Evolutionary conservation across 2,888 invertebrate genomes (phyloP).

Genomic region (Dasypogon diadema): DNA sequence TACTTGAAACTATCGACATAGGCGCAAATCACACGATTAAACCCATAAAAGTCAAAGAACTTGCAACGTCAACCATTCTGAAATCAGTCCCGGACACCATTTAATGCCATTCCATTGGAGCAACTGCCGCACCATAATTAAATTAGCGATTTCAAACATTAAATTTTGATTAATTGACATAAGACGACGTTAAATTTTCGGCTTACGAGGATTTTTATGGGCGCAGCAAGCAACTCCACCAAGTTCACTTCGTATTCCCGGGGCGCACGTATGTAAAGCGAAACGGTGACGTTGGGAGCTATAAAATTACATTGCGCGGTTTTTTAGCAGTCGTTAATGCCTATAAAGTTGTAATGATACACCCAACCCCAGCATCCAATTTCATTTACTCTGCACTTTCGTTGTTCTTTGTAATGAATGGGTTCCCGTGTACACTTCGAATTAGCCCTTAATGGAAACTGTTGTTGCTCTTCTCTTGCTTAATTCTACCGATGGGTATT

Average conservation of each 20-base stretch:
- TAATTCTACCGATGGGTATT: too few species aligned
- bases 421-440: not conserved
- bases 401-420: not conserved
- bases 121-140: slow-evolving; percentile 34
- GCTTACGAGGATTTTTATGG: slow-evolving; percentile 49
- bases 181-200: slow-evolving; percentile 54
- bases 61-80: slow-evolving; percentile 5
- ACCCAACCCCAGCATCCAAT: not conserved
- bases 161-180: slow-evolving; percentile 55
- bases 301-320: slow-evolving; percentile 33
- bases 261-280: not conserved
- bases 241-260: not conserved
- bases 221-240: not conserved
- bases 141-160: slow-evolving; percentile 54
- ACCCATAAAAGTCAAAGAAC: not conserved
- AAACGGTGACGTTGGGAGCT: not conserved
- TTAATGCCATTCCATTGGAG: not conserved
- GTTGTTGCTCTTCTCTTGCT: too few species aligned
- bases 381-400: not conserved
- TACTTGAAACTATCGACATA: slow-evolving; percentile 31
- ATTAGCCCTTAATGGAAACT: not conserved
- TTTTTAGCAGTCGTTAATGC: slow-evolving; percentile 46
- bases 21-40: slow-evolving; percentile 43
- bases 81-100: slow-evolving; percentile 25
- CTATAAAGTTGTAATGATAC: slow-evolving; percentile 45